These are phyloP conservation scores for Synergus gifuensis DNA, from an alignment of 2,888 invertebrate genomes.

Conservation along the genomic window DNA sequence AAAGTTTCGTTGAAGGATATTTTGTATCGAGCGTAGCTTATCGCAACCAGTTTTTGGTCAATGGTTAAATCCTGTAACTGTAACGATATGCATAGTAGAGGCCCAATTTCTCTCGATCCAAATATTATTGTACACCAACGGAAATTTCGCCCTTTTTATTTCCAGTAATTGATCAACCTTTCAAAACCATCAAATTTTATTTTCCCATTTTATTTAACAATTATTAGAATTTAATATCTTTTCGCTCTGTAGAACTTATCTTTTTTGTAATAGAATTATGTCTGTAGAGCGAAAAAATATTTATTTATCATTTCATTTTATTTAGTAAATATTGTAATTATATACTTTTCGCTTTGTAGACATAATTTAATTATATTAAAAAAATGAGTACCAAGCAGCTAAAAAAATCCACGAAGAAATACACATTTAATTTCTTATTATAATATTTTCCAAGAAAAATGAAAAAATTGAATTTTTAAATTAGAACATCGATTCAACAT, in stretches of 20 bases:
- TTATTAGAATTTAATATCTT: too few species aligned
- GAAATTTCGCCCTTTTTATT: slow-evolving; percentile 7
- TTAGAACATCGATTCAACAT: too few species aligned
- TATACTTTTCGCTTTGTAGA: background rate
- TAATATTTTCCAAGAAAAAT: too few species aligned
- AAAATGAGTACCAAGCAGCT: background rate
- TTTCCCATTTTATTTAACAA: too few species aligned
- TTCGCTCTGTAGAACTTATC: too few species aligned
- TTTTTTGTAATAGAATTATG: too few species aligned
- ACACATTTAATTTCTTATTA: too few species aligned
- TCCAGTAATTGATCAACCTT: slow-evolving; percentile 10
- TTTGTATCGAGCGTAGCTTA: slow-evolving; percentile 51
- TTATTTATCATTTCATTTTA: background rate
- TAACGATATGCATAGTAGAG: slow-evolving; percentile 25
- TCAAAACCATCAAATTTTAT: too few species aligned
- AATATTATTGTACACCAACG: background rate
- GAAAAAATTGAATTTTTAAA: too few species aligned
- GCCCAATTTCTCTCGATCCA: slow-evolving; percentile 18
- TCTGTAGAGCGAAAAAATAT: too few species aligned
- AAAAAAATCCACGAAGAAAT: background rate
- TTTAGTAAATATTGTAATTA: background rate
- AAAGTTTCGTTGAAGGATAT: slow-evolving; percentile 49
- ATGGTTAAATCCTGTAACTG: slow-evolving; percentile 4
- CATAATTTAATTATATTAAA: too few species aligned
- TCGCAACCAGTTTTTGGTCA: slow-evolving; percentile 33